Evolutionary conservation across 2,113 vertebrate genomes (phyloP).

Genomic region (Otus sunia): DNA sequence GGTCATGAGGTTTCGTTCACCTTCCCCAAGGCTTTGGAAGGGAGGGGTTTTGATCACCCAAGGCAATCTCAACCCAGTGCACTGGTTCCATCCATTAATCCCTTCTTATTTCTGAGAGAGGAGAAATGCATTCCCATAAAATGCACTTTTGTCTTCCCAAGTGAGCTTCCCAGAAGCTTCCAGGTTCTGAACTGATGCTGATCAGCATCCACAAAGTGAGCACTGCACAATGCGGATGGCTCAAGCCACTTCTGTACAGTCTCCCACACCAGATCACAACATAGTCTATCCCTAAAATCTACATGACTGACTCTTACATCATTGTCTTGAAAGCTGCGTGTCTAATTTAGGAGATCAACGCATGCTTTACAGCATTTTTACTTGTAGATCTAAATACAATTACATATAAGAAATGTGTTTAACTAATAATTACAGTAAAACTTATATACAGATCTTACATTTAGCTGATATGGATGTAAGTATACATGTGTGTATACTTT

Average conservation of each 20-base stretch:
- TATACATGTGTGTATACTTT: conserved; percentile 22
- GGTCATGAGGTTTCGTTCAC: not conserved
- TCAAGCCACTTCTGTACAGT: not conserved
- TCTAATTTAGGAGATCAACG: not conserved
- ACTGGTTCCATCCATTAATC: conserved; percentile 44
- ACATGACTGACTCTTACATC: not conserved
- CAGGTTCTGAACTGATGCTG: not conserved
- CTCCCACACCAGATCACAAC: not conserved
- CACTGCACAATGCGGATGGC: not conserved
- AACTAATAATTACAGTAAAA: not conserved
- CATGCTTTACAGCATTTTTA: not conserved
- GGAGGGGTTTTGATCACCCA: not conserved
- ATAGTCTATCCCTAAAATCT: not conserved
- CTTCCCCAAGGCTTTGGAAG: not conserved
- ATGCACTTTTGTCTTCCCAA: not conserved
- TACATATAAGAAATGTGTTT: not conserved
- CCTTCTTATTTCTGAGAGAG: conserved; percentile 40
- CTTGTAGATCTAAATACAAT: not conserved
- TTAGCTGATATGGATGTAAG: not conserved
- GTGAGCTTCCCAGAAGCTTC: not conserved
- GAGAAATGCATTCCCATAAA: not conserved
- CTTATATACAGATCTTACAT: not conserved
- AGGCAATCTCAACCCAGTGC: not conserved
- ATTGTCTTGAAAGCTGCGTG: not conserved
- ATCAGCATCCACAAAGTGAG: not conserved